These are phyloP conservation scores for Cuculus canorus DNA, from an alignment of 2,797 vertebrate genomes.

Conservation along the genomic window DNA sequence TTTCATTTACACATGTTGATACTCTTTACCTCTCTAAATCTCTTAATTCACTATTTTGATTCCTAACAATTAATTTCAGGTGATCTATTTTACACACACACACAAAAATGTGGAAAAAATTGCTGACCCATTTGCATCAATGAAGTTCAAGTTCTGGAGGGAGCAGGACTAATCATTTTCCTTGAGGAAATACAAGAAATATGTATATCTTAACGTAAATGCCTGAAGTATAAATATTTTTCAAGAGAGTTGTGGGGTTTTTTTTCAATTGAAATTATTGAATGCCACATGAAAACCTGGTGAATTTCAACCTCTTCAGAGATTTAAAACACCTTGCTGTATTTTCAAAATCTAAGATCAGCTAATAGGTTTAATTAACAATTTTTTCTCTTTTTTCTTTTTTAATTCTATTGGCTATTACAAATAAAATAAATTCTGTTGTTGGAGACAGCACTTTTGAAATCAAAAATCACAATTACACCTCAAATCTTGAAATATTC, in stretches of 20 bases:
- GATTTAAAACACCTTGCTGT: not conserved
- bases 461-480: not conserved
- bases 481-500: not conserved
- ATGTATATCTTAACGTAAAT: not conserved
- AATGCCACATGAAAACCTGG: not conserved
- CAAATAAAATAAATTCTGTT: not conserved
- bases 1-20: not conserved
- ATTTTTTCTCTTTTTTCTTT: not conserved
- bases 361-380: not conserved
- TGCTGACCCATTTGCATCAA: not conserved
- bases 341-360: not conserved
- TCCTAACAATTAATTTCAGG: not conserved
- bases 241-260: rapidly evolving
- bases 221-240: not conserved
- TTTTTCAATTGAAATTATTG: not conserved
- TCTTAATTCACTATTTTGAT: not conserved
- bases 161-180: not conserved
- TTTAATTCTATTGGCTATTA: not conserved
- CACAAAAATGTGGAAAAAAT: not conserved
- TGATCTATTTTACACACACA: not conserved
- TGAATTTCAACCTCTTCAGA: not conserved
- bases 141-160: not conserved
- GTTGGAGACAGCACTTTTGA: not conserved
- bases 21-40: not conserved
- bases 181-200: not conserved